Base-by-base conservation (phyloP, 2,113 vertebrate species). In the Elaphurus davidianus region DNA sequence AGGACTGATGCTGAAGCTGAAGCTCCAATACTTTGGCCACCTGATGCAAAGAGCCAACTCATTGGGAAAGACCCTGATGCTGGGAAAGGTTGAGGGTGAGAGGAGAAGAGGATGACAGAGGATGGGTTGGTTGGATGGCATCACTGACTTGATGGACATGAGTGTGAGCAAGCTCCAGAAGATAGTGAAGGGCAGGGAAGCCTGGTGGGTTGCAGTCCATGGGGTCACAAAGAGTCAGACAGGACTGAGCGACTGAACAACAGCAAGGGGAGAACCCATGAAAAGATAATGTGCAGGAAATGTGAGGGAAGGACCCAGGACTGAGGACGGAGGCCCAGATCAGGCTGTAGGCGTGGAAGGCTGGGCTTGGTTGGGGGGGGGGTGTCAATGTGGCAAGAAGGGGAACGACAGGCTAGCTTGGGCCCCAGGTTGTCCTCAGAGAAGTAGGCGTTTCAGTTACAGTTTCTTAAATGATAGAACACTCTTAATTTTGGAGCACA, bases 281-380 rank as follows among this genome's bases (percentile, higher is more conserved):
- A 59, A 57, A 36, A 5, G 55, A 11, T 11, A 4, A 0, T 9
- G 0, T 1, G 30, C 52, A 13, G 40, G 88, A 15, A 4, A 23
- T 7, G 28, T 13, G 45, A 83, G 33, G 15, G 71, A 17, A 52
- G 55, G 62, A 33, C 33, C 13, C 2, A 1, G 59, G 47, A 6
- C 8, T 1, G 86, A 2, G 40, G 12, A 10, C 0, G 2, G 12
- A 1, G 30, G 79, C 3, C 8, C 59, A 36, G 67, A 23, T 23
- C 30, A 0, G 0, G n/a, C 12, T 2, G 33, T 15, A 74, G 54
- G 15, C 5, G 0, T 8, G 5, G 43, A 23, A 2, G 36, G 36
- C 28, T 2, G 27, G 6, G 81, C 23, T 33, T 16, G 25, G 16
- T 0, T 0, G 60, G 1, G 33, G 16, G 57, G 25, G 8, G 12